Percentiles rank a stretch among this genome's conserved stretches.
phyloP scores from a whole-genome alignment of 2,797 vertebrate genomes.

The Vireo griseus region DNA sequence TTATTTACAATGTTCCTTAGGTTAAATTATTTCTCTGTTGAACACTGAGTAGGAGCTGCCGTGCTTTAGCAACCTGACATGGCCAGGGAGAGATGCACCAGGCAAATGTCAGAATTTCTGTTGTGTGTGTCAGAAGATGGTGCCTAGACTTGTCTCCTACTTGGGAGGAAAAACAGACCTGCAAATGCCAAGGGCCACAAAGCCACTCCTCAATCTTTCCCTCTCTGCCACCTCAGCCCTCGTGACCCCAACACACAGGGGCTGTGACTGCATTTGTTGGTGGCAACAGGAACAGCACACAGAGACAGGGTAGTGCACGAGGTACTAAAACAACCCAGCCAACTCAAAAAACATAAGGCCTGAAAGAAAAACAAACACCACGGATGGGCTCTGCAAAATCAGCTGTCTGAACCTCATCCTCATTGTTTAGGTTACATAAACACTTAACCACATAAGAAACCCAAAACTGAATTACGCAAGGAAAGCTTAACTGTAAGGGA shows the following conservation, averaged over 20 bases:
- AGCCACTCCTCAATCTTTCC: neutral
- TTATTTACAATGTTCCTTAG: conserved; percentile 3
- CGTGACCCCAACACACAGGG: rapidly evolving
- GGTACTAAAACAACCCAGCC: neutral
- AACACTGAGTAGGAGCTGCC: neutral
- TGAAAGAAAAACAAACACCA: neutral
- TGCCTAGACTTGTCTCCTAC: neutral
- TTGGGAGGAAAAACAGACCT: neutral
- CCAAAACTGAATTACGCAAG: neutral
- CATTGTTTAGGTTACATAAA: neutral
- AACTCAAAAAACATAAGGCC: neutral
- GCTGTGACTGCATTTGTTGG: neutral
- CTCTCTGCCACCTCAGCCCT: neutral
- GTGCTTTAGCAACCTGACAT: neutral
- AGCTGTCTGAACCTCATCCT: neutral
- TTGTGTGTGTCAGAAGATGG: neutral
- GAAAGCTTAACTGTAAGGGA: neutral
- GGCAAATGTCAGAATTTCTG: neutral
- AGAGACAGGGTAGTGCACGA: neutral
- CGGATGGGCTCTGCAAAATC: neutral
- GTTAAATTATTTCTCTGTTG: neutral
- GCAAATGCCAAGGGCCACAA: neutral
- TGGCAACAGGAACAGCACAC: neutral
- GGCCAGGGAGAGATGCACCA: rapidly evolving
- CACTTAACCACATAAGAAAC: neutral